Conservation (phyloP, 1,140 invertebrate species). For the Mya arenaria region DNA sequence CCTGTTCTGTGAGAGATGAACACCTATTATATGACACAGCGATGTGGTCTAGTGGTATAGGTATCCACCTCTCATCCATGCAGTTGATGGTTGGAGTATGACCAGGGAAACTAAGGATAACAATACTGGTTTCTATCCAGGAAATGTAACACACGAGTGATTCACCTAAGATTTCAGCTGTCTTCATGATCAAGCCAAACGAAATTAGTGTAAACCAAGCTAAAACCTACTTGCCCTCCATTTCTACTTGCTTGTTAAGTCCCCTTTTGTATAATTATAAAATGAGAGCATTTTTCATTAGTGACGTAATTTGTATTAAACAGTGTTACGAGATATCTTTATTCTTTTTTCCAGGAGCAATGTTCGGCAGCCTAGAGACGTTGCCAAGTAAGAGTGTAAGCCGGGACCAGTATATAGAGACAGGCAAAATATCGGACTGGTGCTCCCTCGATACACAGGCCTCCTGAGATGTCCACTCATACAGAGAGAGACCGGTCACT, state of each 20-base stretch:
- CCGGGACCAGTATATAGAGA: constrained; percentile 84
- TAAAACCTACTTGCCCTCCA: not conserved
- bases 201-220: not conserved
- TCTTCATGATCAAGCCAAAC: too few species aligned
- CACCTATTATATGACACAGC: too few species aligned
- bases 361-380: constrained; percentile 92
- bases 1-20: too few species aligned
- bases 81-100: too few species aligned
- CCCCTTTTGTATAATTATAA: not conserved
- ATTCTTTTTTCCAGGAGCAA: constrained; percentile 84
- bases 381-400: constrained; percentile 87
- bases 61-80: too few species aligned
- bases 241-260: not conserved
- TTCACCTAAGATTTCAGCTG: too few species aligned
- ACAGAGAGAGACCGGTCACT: not conserved
- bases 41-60: too few species aligned
- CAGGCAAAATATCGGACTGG: constrained; percentile 76
- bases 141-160: too few species aligned
- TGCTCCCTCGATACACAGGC: constrained; percentile 70
- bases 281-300: not conserved
- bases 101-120: too few species aligned
- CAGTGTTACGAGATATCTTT: not conserved
- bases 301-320: too few species aligned
- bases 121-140: too few species aligned
- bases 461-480: too few species aligned